Percentiles rank a stretch among this genome's conserved stretches.
These are phyloP conservation scores for Leistus spinibarbis DNA, from an alignment of 2,888 invertebrate genomes.

Conservation along the genomic window DNA sequence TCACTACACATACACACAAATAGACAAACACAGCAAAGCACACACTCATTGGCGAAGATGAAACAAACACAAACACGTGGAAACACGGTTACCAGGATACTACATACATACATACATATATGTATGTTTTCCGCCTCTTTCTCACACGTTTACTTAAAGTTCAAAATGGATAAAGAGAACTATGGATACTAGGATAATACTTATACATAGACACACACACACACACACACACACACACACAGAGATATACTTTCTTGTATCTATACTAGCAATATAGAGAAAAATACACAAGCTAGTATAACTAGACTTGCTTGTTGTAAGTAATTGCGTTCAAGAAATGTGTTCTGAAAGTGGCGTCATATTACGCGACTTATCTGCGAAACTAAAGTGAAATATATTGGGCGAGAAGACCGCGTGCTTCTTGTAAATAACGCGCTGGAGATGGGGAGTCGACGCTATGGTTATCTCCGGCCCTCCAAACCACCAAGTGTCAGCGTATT, in stretches of 20 bases:
- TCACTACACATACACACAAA: background rate
- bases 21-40: too few relatives aligned
- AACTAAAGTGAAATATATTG: conserved; percentile 6
- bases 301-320: conserved; percentile 29
- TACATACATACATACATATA: background rate
- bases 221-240: background rate
- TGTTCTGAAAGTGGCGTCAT: conserved; percentile 32
- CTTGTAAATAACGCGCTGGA: background rate
- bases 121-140: too few relatives aligned
- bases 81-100: background rate
- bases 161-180: too few relatives aligned
- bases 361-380: conserved; percentile 35
- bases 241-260: too few relatives aligned
- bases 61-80: background rate
- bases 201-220: background rate
- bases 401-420: background rate
- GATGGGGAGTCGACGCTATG: background rate
- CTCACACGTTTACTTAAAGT: too few relatives aligned
- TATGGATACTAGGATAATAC: background rate
- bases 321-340: conserved; percentile 39
- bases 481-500: background rate
- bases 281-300: background rate
- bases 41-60: background rate
- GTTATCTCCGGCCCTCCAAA: background rate
- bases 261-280: background rate